phyloP scores from a whole-genome alignment of 2,797 vertebrate species.

The Linurgus olivaceus region DNA sequence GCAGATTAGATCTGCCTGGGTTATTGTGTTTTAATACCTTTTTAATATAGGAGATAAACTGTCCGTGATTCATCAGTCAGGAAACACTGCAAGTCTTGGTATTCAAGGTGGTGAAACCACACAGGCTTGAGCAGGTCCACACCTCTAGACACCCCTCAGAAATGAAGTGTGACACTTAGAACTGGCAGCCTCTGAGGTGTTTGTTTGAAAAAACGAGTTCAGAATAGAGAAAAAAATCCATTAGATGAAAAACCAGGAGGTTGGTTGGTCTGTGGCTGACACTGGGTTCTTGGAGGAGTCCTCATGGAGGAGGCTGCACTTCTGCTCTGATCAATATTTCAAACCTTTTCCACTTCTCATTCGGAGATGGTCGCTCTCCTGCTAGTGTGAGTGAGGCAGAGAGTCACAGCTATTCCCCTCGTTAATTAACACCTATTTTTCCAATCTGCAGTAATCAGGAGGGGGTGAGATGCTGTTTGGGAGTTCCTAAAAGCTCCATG shows the following conservation, averaged over 20 bases:
- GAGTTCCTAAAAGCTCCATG: not conserved
- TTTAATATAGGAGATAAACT: not conserved
- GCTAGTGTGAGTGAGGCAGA: not conserved
- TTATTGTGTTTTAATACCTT: not conserved
- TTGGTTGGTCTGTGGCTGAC: not conserved
- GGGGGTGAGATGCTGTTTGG: not conserved
- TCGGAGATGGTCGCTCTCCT: not conserved
- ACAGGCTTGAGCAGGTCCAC: not conserved
- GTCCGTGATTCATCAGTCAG: fast-evolving
- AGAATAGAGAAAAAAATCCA: not conserved
- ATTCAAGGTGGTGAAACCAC: not conserved
- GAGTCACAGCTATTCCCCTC: not conserved
- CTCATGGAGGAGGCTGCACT: not conserved
- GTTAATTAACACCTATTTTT: not conserved
- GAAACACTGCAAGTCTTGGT: not conserved
- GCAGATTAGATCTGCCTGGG: not conserved
- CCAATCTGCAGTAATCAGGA: not conserved
- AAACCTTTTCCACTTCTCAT: not conserved
- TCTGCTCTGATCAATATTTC: not conserved
- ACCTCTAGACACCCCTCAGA: not conserved
- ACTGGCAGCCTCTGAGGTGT: not conserved
- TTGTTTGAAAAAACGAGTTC: not conserved
- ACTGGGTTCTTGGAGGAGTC: not conserved
- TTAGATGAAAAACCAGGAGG: not conserved
- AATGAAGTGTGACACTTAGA: not conserved